Evolutionary conservation across 2,888 invertebrate genomes (phyloP).

Genomic region (Temnothorax unifasciatus): DNA sequence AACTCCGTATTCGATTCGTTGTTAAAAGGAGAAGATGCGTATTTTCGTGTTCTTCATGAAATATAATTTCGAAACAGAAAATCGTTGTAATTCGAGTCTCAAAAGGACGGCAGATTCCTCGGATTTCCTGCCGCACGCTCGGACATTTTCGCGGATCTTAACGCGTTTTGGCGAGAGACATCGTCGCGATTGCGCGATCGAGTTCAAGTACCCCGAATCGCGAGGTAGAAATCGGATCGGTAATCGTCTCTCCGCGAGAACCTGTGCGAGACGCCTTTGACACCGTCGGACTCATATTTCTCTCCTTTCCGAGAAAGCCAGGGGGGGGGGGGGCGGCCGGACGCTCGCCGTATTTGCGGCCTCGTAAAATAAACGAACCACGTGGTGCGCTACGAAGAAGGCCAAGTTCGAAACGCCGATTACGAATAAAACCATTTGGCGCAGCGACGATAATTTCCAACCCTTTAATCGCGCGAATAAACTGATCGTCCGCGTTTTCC

Average conservation of each 20-base stretch:
- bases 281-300: slow-evolving; percentile 68
- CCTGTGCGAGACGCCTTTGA: slow-evolving; percentile 46
- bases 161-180: slow-evolving; percentile 7
- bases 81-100: slow-evolving; percentile 26
- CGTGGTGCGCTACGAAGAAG: slow-evolving; percentile 70
- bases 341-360: slow-evolving; percentile 68
- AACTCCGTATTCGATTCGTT: neutral
- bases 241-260: slow-evolving; percentile 9
- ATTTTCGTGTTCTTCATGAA: neutral
- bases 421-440: slow-evolving; percentile 54
- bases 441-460: neutral
- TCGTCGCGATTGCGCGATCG: neutral
- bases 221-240: slow-evolving; percentile 26
- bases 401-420: slow-evolving; percentile 76
- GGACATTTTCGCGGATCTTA: neutral
- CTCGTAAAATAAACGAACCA: slow-evolving; percentile 76
- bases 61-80: neutral
- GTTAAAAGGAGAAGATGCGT: neutral
- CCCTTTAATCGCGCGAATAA: neutral
- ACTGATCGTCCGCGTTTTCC: neutral
- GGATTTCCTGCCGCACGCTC: neutral
- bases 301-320: slow-evolving; percentile 70
- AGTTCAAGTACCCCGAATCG: slow-evolving; percentile 22
- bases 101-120: slow-evolving; percentile 14
- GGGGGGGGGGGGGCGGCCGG: slow-evolving; percentile 58